A percentile compares a stretch with the other conserved stretches of the same genome.
phyloP scores from a whole-genome alignment of 2,888 invertebrate species.

The Diarsia mendica region DNA sequence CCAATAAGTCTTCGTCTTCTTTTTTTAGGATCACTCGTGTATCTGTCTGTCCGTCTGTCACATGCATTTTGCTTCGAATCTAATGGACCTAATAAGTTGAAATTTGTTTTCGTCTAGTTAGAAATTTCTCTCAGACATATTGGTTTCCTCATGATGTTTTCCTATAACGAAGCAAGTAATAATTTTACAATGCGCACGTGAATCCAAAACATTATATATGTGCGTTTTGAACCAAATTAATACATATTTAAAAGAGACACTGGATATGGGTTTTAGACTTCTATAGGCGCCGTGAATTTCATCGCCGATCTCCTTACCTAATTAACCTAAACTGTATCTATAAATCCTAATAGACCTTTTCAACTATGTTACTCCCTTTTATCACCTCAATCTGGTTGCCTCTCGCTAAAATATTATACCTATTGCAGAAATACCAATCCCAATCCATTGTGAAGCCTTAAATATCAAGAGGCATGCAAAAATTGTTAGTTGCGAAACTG shows the following conservation, averaged over 20 bases:
- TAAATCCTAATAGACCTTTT: conserved; percentile 43
- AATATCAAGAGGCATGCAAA: conserved; percentile 61
- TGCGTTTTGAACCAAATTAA: too few relatives aligned
- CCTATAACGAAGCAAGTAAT: too few relatives aligned
- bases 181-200: too few relatives aligned
- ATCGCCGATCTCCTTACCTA: conserved; percentile 18
- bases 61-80: too few relatives aligned
- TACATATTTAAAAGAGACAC: too few relatives aligned
- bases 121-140: too few relatives aligned
- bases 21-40: too few relatives aligned
- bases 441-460: conserved; percentile 53
- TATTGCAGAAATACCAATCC: conserved; percentile 53
- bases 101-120: too few relatives aligned
- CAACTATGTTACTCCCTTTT: conserved; percentile 27
- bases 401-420: conserved; percentile 43
- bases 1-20: neutral
- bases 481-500: conserved; percentile 50
- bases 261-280: neutral
- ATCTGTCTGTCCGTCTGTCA: too few relatives aligned
- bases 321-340: conserved; percentile 16
- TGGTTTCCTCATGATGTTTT: too few relatives aligned
- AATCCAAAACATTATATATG: too few relatives aligned
- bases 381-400: conserved; percentile 47
- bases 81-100: too few relatives aligned
- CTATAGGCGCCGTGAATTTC: neutral